phyloP scores from a whole-genome alignment of 1,140 invertebrate species.

The Luehdorfia chinensis region DNA sequence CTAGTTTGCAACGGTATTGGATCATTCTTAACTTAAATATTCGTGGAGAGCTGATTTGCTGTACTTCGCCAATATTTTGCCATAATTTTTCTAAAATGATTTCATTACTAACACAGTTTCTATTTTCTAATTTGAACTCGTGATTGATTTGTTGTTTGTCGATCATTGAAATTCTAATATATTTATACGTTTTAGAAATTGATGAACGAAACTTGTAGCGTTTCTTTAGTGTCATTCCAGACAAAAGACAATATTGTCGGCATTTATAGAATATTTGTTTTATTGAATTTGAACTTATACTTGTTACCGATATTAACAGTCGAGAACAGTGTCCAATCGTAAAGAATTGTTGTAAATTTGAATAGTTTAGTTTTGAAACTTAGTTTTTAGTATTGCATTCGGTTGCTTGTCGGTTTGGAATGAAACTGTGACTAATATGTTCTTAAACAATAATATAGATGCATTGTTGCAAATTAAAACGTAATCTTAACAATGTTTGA shows the following conservation, averaged over 20 bases:
- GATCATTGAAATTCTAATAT: constrained; percentile 53
- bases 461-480: constrained; percentile 38
- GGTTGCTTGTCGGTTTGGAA: constrained; percentile 40
- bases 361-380: constrained; percentile 50
- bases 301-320: constrained; percentile 25
- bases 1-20: constrained; percentile 42
- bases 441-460: constrained; percentile 47
- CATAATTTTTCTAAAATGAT: constrained; percentile 60
- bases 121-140: constrained; percentile 43
- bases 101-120: constrained; percentile 49
- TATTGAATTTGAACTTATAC: constrained; percentile 37
- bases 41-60: constrained; percentile 46
- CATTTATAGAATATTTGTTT: constrained; percentile 73
- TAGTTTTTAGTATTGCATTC: constrained; percentile 44
- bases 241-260: constrained; percentile 74
- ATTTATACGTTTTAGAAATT: constrained; percentile 44
- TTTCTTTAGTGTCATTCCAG: constrained; percentile 72
- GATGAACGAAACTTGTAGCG: constrained; percentile 46
- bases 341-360: constrained; percentile 46
- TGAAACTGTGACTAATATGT: constrained; percentile 53
- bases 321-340: constrained; percentile 29
- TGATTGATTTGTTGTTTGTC: constrained; percentile 25
- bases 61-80: constrained; percentile 71
- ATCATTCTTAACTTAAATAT: constrained; percentile 48
- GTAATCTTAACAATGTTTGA: constrained; percentile 36